phyloP scores from a whole-genome alignment of 2,888 invertebrate genomes.

The Tachina lurida region DNA sequence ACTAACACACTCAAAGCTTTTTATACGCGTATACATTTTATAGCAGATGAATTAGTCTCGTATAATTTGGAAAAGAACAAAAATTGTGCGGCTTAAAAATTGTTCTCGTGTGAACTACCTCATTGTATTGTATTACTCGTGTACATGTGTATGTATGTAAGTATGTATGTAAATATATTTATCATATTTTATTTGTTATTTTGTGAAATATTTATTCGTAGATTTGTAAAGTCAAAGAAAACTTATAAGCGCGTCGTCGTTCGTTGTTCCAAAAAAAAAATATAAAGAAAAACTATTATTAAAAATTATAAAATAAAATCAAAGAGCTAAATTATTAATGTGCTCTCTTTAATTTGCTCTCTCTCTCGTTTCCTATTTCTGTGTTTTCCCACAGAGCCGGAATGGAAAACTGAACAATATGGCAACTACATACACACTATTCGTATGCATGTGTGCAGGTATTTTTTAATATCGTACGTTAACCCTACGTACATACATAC shows the following conservation, averaged over 20 bases:
- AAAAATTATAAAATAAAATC: constrained; percentile 66
- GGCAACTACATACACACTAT: too few relatives aligned
- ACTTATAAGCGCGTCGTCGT: constrained; percentile 68
- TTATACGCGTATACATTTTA: too few relatives aligned
- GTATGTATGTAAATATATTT: neutral
- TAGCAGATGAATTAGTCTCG: too few relatives aligned
- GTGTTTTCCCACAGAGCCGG: neutral
- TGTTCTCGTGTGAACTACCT: too few relatives aligned
- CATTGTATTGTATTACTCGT: neutral
- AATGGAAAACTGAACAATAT: neutral
- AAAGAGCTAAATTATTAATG: constrained; percentile 60
- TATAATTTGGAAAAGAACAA: too few relatives aligned
- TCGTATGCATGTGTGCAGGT: too few relatives aligned
- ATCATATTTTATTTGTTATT: constrained; percentile 49
- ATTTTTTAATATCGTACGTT: too few relatives aligned
- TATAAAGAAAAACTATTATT: constrained; percentile 34
- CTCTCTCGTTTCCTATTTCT: neutral
- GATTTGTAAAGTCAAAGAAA: constrained; percentile 67
- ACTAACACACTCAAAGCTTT: too few relatives aligned
- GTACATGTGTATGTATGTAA: neutral
- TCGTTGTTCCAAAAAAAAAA: constrained; percentile 64
- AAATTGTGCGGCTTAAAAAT: too few relatives aligned
- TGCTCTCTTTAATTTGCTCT: constrained; percentile 31
- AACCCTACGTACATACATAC: too few relatives aligned
- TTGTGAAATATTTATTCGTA: constrained; percentile 61